These are phyloP conservation scores for Rhopalosiphum padi DNA, from an alignment of 1,140 invertebrate species.

Conservation along the genomic window DNA sequence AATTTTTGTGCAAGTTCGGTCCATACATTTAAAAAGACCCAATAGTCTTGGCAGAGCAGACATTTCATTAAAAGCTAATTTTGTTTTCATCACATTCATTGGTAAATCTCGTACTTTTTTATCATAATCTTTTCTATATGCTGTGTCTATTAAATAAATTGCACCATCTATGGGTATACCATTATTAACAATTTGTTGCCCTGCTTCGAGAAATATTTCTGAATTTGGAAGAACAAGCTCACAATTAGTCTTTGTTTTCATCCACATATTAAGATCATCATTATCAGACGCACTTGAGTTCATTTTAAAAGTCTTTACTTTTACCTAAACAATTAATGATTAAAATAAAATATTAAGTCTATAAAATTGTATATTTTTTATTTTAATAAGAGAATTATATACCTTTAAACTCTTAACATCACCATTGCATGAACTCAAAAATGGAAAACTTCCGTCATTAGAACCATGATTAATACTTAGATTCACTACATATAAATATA, in stretches of 20 bases:
- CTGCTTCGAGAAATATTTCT: neutral
- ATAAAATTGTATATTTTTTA: neutral
- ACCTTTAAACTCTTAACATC: constrained; percentile 31
- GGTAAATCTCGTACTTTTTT: constrained; percentile 11
- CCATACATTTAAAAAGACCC: constrained; percentile 51
- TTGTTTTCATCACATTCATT: constrained; percentile 36
- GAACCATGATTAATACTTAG: neutral
- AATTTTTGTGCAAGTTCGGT: constrained; percentile 41
- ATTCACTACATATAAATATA: neutral
- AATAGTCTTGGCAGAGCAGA: neutral
- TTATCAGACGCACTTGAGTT: neutral
- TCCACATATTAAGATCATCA: neutral
- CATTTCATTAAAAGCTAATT: constrained; percentile 28
- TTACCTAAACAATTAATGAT: neutral
- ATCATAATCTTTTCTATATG: neutral
- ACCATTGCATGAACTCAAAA: neutral
- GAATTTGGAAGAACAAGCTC: neutral
- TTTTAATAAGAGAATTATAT: constrained; percentile 18
- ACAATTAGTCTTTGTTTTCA: neutral
- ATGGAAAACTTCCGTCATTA: neutral
- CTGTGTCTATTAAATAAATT: constrained; percentile 35
- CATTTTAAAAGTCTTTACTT: neutral
- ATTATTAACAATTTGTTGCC: constrained; percentile 32
- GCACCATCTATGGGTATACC: neutral
- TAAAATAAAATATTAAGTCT: neutral